These are phyloP conservation scores for Cosmorhoe ocellata DNA, from an alignment of 2,888 invertebrate genomes.

Conservation along the genomic window DNA sequence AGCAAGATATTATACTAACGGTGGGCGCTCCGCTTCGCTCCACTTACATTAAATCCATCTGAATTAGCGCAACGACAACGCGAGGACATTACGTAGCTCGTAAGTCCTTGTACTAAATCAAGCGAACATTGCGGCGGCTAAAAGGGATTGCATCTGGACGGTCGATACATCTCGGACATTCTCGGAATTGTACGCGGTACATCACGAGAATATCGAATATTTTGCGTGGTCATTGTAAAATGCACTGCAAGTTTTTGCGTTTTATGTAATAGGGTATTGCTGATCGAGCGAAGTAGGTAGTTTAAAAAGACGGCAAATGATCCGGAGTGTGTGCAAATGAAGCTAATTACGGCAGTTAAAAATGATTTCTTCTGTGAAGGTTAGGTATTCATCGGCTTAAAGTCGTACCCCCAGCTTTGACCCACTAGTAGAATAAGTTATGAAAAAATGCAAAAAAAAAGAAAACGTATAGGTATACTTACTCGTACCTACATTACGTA, in stretches of 20 bases:
- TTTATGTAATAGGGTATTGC: no score
- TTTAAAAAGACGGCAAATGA: no score
- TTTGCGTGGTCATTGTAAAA: neutral
- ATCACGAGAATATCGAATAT: conserved; percentile 5
- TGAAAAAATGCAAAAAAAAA: no score
- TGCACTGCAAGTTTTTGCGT: neutral
- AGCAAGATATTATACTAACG: conserved; percentile 48
- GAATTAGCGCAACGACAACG: conserved; percentile 60
- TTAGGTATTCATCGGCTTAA: no score
- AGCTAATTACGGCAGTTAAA: no score
- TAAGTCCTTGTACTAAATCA: conserved; percentile 62
- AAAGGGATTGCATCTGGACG: conserved; percentile 31
- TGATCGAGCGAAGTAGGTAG: no score
- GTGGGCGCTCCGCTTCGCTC: conserved; percentile 45
- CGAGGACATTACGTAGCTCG: conserved; percentile 53
- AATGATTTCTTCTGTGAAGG: no score
- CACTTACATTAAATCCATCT: conserved; percentile 59
- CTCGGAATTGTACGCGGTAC: conserved; percentile 9
- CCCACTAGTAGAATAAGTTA: no score
- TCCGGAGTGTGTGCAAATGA: no score
- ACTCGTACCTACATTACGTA: no score
- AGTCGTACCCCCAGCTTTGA: no score
- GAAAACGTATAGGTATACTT: no score
- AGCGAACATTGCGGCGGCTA: conserved; percentile 32
- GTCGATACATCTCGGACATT: conserved; percentile 31